Evolutionary conservation across 2,888 invertebrate genomes (phyloP).

Genomic region (Macrostomum cliftonense): DNA sequence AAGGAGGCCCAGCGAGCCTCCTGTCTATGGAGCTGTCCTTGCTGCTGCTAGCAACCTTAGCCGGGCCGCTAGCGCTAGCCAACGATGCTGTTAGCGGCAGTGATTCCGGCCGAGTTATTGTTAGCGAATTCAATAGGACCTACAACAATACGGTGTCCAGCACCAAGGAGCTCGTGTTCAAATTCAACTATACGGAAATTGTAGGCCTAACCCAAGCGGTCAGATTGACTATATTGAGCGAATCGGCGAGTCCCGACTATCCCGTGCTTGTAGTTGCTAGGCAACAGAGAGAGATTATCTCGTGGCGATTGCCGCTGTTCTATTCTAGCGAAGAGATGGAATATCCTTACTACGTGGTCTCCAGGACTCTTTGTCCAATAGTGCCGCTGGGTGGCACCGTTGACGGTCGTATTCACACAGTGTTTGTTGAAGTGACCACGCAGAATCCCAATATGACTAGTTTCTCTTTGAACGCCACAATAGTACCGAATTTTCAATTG

Average conservation of each 20-base stretch:
- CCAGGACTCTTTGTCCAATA: conserved; percentile 33
- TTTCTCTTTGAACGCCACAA: conserved; percentile 46
- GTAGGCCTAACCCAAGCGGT: too few species aligned
- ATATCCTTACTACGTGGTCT: conserved; percentile 17
- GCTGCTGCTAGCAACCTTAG: too few species aligned
- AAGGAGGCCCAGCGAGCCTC: too few species aligned
- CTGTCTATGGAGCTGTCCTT: background rate
- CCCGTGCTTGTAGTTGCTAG: conserved; percentile 56
- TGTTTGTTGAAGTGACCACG: conserved; percentile 51
- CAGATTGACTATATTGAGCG: too few species aligned
- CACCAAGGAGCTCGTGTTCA: too few species aligned
- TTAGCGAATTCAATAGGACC: background rate
- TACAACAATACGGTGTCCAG: too few species aligned
- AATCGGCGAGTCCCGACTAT: conserved; percentile 40
- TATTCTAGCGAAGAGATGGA: too few species aligned
- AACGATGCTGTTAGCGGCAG: too few species aligned
- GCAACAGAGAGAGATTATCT: conserved; percentile 54
- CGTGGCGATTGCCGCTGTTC: conserved; percentile 57
- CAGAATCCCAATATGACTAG: conserved; percentile 44
- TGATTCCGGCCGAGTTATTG: too few species aligned
- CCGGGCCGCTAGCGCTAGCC: too few species aligned
- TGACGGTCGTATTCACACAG: conserved; percentile 18
- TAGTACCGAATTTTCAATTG: conserved; percentile 46
- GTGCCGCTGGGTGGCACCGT: conserved; percentile 14
- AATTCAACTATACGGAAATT: too few species aligned